Evolutionary conservation across 2,113 vertebrate genomes (phyloP).

Genomic region (Rostratula benghalensis): DNA sequence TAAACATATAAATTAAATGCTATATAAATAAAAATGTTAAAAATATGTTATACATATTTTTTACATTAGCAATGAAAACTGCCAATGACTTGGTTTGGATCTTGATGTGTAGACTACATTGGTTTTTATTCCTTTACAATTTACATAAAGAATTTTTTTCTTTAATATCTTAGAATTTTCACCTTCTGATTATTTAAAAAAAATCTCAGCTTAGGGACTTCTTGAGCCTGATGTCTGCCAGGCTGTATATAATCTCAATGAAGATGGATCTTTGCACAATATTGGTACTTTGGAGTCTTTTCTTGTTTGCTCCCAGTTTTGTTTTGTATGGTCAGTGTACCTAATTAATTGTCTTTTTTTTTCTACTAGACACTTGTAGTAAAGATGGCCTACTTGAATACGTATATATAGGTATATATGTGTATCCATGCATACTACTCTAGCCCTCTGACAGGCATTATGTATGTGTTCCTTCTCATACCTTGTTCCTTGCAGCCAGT

Average conservation of each 20-base stretch:
- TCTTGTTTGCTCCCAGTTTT: not conserved
- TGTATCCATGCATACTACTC: not conserved
- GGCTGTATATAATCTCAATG: not conserved
- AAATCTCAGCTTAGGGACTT: not conserved
- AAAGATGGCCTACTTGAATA: not conserved
- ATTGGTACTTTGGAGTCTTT: not conserved
- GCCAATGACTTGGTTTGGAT: not conserved
- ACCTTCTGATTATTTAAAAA: not conserved
- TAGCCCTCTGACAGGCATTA: not conserved
- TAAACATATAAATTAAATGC: too few relatives aligned
- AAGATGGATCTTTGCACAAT: accelerated
- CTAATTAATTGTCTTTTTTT: not conserved
- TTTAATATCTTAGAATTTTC: not conserved
- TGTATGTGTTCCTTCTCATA: not conserved
- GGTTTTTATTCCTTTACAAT: not conserved
- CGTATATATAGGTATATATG: accelerated
- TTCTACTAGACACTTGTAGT: not conserved
- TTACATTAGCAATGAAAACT: not conserved
- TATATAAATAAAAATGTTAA: too few relatives aligned
- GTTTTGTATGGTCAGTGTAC: not conserved
- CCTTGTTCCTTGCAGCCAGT: not conserved
- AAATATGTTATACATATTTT: not conserved
- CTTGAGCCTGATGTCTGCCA: not conserved
- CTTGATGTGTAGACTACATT: not conserved
- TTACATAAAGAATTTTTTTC: not conserved